Base-by-base conservation (phyloP, 2,888 invertebrate species). In the Busseola fusca region DNA sequence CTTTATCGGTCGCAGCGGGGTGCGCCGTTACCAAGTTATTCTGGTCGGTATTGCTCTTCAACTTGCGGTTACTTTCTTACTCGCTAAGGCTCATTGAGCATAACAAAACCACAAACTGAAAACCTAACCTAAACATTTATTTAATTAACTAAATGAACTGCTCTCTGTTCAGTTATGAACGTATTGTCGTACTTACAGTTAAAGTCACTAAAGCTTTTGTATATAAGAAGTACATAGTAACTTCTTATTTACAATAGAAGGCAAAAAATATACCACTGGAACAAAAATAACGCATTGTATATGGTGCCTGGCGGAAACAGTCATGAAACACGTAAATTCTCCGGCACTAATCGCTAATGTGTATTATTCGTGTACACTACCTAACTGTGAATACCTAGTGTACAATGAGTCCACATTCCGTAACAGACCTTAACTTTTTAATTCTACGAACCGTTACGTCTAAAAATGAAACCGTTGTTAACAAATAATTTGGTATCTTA, bases 1-100 rank as follows among this genome's bases (percentile, higher is more conserved):
- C 74, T 81, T 82, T 83, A 82, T 76, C 81, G 64, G 72, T 76
- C 69, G 58, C 80, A 69, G 80, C 58, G 72, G 80, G 75, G 81
- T 57, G 78, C 75, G 73, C 69, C 76, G 65, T 74, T 76, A 62
- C 70, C 64, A 81, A 85, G 78, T 77, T 80, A 80, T 84, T 82
- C 70, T 64, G 69, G 74, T 71, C 78, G 84, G 74, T 84, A 81
- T 82, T 78, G 76, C 82, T 67, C 77, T 69, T 70, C 65, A 66
- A 76, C 69, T 80, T 69, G 69, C 69, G 78, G 74, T 84, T 72
- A 75, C 72, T 73, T 80, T 73, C 77, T 77, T 59, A 59, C 74
- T 74, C 58, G 40, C 45, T 52, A 57, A 70, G 54, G 58, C 67
- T 68, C 62, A 67, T 56, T 75, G 59, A 79, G 71, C 73, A 57